Conservation (phyloP, 2,113 vertebrate species). For the Bettongia penicillata region DNA sequence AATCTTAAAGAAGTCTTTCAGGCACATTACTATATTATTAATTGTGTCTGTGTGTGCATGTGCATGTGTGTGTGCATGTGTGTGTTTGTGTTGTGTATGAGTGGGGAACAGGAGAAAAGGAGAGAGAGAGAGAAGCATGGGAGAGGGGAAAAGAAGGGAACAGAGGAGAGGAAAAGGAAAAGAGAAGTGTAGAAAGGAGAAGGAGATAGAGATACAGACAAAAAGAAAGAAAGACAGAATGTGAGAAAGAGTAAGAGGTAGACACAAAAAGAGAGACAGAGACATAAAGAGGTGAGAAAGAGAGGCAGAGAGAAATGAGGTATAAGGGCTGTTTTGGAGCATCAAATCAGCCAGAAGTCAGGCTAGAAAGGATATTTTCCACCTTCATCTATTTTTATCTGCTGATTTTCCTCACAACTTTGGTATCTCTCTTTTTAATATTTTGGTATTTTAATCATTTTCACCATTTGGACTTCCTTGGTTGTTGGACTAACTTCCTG, state of each 20-base stretch:
- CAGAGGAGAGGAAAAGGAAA: too few species aligned
- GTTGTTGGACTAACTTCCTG: background rate
- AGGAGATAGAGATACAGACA: background rate
- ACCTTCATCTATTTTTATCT: background rate
- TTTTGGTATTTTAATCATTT: background rate
- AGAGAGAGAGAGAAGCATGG: background rate
- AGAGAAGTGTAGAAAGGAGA: background rate
- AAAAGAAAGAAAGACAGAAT: background rate
- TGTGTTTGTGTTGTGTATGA: background rate
- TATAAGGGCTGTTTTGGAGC: background rate
- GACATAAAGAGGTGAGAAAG: background rate
- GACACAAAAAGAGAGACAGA: background rate
- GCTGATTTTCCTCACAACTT: background rate
- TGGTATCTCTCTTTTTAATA: background rate
- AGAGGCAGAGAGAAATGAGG: background rate
- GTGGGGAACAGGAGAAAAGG: fast-evolving
- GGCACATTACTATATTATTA: background rate
- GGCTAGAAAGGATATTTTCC: background rate
- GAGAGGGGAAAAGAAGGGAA: background rate
- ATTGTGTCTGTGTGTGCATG: background rate
- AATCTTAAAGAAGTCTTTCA: background rate
- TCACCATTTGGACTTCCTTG: background rate
- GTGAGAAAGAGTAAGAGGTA: background rate
- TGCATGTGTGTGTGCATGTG: background rate
- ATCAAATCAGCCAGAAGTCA: background rate